These are phyloP conservation scores for Misgurnus mizolepis DNA, from an alignment of 2,113 vertebrate species.

Conservation along the genomic window DNA sequence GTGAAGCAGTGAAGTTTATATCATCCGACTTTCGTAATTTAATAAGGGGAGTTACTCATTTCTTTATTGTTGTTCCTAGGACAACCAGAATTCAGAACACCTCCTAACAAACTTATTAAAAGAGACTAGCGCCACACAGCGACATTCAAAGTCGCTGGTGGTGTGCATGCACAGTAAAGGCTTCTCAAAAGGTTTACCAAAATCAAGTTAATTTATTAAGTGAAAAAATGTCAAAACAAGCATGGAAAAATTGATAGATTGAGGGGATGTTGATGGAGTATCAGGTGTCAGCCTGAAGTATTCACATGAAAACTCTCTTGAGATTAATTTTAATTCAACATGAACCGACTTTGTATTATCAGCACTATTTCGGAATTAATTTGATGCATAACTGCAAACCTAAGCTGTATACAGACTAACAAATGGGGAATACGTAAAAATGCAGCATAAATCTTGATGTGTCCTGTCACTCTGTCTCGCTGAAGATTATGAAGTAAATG, in stretches of 20 bases:
- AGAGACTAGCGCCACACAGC: too few species aligned
- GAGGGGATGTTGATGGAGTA: too few species aligned
- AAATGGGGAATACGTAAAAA: neutral
- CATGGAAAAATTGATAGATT: neutral
- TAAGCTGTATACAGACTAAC: neutral
- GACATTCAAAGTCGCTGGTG: too few species aligned
- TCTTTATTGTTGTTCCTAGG: too few species aligned
- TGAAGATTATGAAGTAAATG: conserved; percentile 36
- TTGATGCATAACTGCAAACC: neutral
- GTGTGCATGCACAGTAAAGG: neutral
- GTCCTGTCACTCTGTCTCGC: neutral
- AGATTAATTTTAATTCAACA: conserved; percentile 5
- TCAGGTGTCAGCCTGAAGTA: neutral
- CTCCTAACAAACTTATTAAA: too few species aligned
- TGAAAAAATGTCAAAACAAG: neutral
- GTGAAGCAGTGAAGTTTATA: too few species aligned
- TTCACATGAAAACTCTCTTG: conserved; percentile 1
- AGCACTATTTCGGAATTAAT: conserved; percentile 8
- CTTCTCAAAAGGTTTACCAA: neutral
- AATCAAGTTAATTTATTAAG: neutral
- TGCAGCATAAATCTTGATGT: conserved; percentile 6
- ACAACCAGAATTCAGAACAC: too few species aligned
- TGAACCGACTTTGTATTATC: conserved; percentile 1
- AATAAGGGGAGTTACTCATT: too few species aligned
- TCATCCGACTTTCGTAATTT: too few species aligned